A percentile compares a stretch with the other conserved stretches of the same genome.
phyloP scores from a whole-genome alignment of 1,140 invertebrate genomes.

The Bombus pascuorum region DNA sequence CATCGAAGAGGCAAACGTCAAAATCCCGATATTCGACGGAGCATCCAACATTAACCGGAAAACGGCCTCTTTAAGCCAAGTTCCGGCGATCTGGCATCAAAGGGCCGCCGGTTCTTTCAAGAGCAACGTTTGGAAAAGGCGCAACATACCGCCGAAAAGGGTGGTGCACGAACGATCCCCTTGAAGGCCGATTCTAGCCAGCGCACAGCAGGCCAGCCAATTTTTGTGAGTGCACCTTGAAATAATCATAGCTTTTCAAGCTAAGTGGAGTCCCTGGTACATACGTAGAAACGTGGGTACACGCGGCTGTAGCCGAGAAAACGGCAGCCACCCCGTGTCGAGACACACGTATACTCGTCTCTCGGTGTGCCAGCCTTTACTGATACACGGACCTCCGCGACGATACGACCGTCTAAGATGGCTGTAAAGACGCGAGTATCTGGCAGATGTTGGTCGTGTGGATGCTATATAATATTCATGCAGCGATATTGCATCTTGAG shows the following conservation, averaged over 20 bases:
- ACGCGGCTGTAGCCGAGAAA: too few relatives aligned
- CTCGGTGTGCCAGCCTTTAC: not conserved
- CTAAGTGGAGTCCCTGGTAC: conserved; percentile 68
- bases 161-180: conserved; percentile 9
- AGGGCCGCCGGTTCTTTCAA: conserved; percentile 21
- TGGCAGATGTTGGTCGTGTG: conserved; percentile 49
- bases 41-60: conserved; percentile 13
- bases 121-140: conserved; percentile 27
- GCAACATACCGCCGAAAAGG: conserved; percentile 20
- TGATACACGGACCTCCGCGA: conserved; percentile 4
- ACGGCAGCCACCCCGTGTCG: not conserved
- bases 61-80: conserved; percentile 30
- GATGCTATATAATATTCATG: conserved; percentile 78
- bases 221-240: conserved; percentile 81
- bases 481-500: conserved; percentile 79
- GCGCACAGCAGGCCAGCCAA: conserved; percentile 66
- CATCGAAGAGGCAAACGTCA: not conserved
- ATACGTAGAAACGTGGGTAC: conserved; percentile 10
- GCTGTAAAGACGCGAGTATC: conserved; percentile 55
- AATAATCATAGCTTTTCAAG: conserved; percentile 76
- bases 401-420: conserved; percentile 25
- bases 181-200: not conserved
- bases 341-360: conserved; percentile 54
- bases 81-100: conserved; percentile 33
- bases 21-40: not conserved